phyloP scores from a whole-genome alignment of 2,888 invertebrate genomes.

The Cylloceria caligata region DNA sequence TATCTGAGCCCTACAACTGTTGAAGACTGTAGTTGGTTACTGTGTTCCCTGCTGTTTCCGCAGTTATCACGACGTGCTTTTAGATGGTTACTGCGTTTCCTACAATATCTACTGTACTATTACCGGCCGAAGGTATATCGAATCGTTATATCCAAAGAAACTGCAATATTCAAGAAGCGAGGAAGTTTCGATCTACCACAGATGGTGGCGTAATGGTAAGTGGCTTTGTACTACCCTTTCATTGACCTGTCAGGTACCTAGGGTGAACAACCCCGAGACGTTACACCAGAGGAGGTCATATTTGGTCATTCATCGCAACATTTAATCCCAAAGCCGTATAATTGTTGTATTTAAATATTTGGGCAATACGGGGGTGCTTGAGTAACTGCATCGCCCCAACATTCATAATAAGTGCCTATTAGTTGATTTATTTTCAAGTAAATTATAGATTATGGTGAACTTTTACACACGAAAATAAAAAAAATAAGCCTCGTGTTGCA shows the following conservation, averaged over 20 bases:
- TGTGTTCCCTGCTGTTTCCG: neutral
- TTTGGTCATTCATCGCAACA: neutral
- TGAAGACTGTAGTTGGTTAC: neutral
- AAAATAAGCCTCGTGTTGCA: conserved; percentile 2
- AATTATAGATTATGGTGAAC: neutral
- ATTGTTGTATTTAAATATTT: neutral
- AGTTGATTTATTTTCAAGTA: neutral
- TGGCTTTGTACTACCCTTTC: neutral
- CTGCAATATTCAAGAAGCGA: neutral
- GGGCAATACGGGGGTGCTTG: neutral
- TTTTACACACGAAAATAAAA: neutral
- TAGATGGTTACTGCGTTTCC: neutral
- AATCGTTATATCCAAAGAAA: neutral
- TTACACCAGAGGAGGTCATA: neutral
- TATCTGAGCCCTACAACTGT: neutral
- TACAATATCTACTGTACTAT: neutral
- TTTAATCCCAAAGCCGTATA: neutral
- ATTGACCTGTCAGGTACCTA: conserved; percentile 17
- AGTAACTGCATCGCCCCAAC: neutral
- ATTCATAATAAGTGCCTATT: neutral
- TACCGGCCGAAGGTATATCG: neutral
- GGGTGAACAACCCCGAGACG: conserved; percentile 35
- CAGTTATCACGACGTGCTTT: too few species aligned
- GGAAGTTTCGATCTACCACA: neutral
- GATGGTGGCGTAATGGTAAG: conserved; percentile 11